Base-by-base conservation (phyloP, 2,888 invertebrate genomes). In the Drosophila subquinaria region DNA sequence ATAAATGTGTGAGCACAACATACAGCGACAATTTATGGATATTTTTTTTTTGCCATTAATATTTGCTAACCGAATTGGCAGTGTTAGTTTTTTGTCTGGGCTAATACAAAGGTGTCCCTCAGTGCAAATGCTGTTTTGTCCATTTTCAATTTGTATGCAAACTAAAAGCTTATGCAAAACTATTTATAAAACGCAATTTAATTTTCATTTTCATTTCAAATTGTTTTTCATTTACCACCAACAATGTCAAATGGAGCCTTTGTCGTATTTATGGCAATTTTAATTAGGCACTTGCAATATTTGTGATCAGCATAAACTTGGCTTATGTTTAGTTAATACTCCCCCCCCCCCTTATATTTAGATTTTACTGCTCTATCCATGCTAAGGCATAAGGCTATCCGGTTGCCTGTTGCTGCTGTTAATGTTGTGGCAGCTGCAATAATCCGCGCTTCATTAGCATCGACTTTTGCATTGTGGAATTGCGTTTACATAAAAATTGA, bases 361-460 rank as follows among this genome's bases (percentile, higher is more conserved):
- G 20, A 30, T 53, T 10, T 38, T n/a, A 42, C 2, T 9, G 20
- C 33, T 33, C 15, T 11, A 13, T 30, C 15, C 48, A 48, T 3
- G 10, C 20, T 64, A 61, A 73, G 68, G 35, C 71, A 69, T 83
- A 86, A 83, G 86, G 82, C 81, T 70, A 81, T 48, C 81, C 50
- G 43, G 63, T 43, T 42, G 42, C 48, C 48, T 45, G 60, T 13
- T 30, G 59, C 17, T 48, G 36, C 15, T 69, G 53, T 23, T 27
- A 53, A 10, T 47, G 57, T 15, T 56, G 51, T 38, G 61, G 68
- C 59, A 69, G 72, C 74, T 62, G 76, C 62, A 57, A 64, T 51
- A 69, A 47, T 59, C 71, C 48, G 48, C n/a, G 75, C 84, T 80
- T 84, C 84, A 84, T 87, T 84, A 84, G 83, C 83, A 84, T 87